Conservation (phyloP, 2,797 vertebrate species). For the Lepidocolaptes lacrymiger region DNA sequence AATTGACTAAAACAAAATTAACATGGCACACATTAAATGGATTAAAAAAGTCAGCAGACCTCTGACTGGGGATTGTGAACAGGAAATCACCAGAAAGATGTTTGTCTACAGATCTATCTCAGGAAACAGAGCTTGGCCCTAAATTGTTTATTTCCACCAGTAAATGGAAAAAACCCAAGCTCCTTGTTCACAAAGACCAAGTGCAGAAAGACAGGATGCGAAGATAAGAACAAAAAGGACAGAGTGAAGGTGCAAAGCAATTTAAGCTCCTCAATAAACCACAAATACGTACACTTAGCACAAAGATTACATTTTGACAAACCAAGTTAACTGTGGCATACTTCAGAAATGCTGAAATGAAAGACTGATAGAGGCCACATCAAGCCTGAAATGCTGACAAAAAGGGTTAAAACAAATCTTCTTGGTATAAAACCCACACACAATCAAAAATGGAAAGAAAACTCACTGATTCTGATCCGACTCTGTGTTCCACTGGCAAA, state of each 20-base stretch:
- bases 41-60: not conserved
- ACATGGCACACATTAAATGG: not conserved
- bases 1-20: constrained; percentile 31
- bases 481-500: fast-evolving
- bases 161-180: constrained; percentile 27
- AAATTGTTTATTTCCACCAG: not conserved
- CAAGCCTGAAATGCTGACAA: not conserved
- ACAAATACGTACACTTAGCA: not conserved
- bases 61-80: not conserved
- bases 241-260: not conserved
- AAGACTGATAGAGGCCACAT: not conserved
- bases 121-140: not conserved
- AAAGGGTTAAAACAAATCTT: not conserved
- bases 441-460: fast-evolving
- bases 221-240: not conserved
- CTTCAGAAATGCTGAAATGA: not conserved
- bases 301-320: not conserved
- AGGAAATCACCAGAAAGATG: not conserved
- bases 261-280: not conserved
- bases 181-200: not conserved
- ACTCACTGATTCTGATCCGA: not conserved
- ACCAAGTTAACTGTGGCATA: not conserved
- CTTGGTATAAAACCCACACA: not conserved
- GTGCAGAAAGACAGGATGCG: not conserved
- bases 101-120: not conserved